A percentile compares a stretch with the other conserved stretches of the same genome.
Evolutionary conservation across 1,140 invertebrate genomes (phyloP).

Genomic region (Chrysopa pallens): DNA sequence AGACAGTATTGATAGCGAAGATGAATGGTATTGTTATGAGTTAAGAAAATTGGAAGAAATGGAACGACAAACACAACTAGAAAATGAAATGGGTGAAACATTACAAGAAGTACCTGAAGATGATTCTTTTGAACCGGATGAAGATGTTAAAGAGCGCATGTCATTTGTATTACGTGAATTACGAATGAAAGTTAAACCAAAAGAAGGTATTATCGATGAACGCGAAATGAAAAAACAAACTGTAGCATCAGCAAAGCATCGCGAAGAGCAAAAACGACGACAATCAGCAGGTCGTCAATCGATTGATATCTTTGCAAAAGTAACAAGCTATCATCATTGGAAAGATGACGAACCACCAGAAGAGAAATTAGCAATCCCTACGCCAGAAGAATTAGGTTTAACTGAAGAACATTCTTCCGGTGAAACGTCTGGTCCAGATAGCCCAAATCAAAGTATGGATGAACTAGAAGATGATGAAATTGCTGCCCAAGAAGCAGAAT

Average conservation of each 20-base stretch:
- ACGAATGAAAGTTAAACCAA: slow-evolving; percentile 39
- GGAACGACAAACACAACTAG: slow-evolving; percentile 52
- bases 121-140: slow-evolving; percentile 37
- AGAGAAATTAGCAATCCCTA: slow-evolving; percentile 14
- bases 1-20: slow-evolving; percentile 82
- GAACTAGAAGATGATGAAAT: slow-evolving; percentile 39
- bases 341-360: slow-evolving; percentile 20
- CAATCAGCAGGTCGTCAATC: slow-evolving; percentile 8
- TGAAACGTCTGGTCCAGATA: slow-evolving; percentile 73
- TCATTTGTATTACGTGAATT: slow-evolving; percentile 54
- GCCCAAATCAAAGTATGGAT: slow-evolving; percentile 52
- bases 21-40: slow-evolving; percentile 86
- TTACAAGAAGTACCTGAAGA: slow-evolving; percentile 37
- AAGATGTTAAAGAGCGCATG: slow-evolving; percentile 60
- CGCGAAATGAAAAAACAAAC: slow-evolving; percentile 18
- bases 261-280: slow-evolving; percentile 18
- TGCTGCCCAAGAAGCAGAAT: slow-evolving; percentile 9
- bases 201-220: slow-evolving; percentile 17
- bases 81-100: slow-evolving; percentile 38
- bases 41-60: slow-evolving; percentile 70
- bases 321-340: slow-evolving; percentile 30
- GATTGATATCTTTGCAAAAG: slow-evolving; percentile 21
- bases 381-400: slow-evolving; percentile 24
- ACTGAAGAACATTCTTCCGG: slow-evolving; percentile 41
- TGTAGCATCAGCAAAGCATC: slow-evolving; percentile 22